Conservation (phyloP, 92 coral and sea anemone species). For the Phenganax stokvisi region DNA sequence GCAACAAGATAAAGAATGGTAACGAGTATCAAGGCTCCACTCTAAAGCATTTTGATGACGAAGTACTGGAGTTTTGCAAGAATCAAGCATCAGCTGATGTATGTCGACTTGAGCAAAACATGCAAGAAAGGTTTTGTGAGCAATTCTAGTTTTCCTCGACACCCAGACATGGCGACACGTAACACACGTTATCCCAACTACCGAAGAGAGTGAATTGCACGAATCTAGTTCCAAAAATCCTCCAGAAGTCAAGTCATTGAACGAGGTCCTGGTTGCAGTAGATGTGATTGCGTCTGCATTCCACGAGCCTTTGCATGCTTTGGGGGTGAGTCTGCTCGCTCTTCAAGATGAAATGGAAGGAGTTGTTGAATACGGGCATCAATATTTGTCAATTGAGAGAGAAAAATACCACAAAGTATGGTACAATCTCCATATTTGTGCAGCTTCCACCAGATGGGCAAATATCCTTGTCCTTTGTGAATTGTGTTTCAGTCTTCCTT, state of each 20-base stretch:
- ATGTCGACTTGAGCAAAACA: constrained; percentile 24
- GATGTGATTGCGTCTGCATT: neutral
- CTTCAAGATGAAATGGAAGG: constrained; percentile 33
- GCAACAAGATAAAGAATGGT: constrained; percentile 25
- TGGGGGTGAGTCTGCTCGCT: constrained; percentile 12
- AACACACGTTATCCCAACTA: neutral
- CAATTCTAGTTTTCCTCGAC: constrained; percentile 30
- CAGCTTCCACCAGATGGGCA: constrained; percentile 14
- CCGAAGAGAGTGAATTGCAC: neutral
- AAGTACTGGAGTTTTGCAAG: constrained; percentile 4
- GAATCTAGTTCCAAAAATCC: neutral
- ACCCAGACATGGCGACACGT: constrained; percentile 27
- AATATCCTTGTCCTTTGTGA: constrained; percentile 29
- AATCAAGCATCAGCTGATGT: constrained; percentile 25
- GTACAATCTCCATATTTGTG: constrained; percentile 28
- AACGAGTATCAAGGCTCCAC: constrained; percentile 20
- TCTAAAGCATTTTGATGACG: constrained; percentile 15
- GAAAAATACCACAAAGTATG: constrained; percentile 27
- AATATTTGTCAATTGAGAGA: constrained; percentile 18
- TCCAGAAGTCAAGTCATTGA: constrained; percentile 20
- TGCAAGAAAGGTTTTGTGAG: constrained; percentile 23
- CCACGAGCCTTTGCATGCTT: constrained; percentile 15
- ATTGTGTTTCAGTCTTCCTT: constrained; percentile 26
- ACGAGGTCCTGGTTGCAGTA: constrained; percentile 16
- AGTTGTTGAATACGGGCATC: constrained; percentile 21